Evolutionary conservation across 2,797 vertebrate genomes (phyloP).

Genomic region (Delichon dasypus): DNA sequence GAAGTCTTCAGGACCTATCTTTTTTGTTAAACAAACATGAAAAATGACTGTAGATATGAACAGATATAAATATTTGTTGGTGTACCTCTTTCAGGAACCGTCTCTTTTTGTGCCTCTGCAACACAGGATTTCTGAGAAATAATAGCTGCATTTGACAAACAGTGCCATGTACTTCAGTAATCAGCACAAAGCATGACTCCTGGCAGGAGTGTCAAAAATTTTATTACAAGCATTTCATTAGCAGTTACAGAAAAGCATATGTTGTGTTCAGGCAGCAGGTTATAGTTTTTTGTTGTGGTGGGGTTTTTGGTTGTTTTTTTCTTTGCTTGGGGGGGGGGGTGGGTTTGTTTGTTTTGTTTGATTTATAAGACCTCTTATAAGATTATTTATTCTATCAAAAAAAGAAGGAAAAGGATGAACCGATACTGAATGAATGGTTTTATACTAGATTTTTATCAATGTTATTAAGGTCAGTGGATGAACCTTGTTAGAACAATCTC

Average conservation of each 20-base stretch:
- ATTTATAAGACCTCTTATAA: neutral
- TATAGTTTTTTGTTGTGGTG: neutral
- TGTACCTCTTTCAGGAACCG: neutral
- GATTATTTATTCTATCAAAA: neutral
- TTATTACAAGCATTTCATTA: neutral
- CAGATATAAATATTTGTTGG: neutral
- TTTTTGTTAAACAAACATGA: neutral
- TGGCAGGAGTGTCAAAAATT: neutral
- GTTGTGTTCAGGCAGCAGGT: neutral
- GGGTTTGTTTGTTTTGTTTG: neutral
- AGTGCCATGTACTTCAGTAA: neutral
- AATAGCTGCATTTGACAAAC: neutral
- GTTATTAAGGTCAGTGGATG: neutral
- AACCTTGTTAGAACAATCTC: neutral
- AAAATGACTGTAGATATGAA: neutral
- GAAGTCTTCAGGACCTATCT: neutral
- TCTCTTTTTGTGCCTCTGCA: neutral
- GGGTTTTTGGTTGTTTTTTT: neutral
- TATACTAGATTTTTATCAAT: neutral
- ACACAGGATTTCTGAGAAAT: neutral
- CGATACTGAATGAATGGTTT: neutral
- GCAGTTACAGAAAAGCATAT: neutral
- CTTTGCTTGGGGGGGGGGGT: too few relatives aligned
- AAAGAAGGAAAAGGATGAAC: neutral
- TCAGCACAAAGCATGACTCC: neutral